A percentile compares a stretch with the other conserved stretches of the same genome.
These are phyloP conservation scores for Acrossocheilus fasciatus DNA, from an alignment of 2,797 vertebrate genomes.

Conservation along the genomic window DNA sequence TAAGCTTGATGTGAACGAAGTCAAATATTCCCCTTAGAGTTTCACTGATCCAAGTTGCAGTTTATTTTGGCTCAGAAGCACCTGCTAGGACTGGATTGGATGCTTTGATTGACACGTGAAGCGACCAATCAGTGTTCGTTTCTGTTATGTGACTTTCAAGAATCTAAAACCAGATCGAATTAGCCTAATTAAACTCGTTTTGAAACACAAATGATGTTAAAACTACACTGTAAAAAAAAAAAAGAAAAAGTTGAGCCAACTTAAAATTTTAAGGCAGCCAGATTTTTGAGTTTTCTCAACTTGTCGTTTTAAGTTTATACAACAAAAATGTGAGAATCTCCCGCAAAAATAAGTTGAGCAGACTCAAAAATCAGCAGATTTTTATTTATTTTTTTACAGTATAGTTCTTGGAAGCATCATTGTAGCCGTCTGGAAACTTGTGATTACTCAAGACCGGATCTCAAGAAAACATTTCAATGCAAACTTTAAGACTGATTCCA, in stretches of 20 bases:
- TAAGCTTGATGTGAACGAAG: not conserved
- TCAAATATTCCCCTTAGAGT: conserved; percentile 5
- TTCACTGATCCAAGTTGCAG: not conserved
- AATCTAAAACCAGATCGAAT: not conserved
- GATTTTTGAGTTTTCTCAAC: too few species aligned
- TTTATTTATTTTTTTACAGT: too few species aligned
- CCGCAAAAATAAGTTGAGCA: too few species aligned
- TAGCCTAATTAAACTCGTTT: not conserved
- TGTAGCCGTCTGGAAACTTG: not conserved
- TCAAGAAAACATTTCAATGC: not conserved
- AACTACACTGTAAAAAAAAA: too few species aligned
- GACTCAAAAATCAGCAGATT: too few species aligned
- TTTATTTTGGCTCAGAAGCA: not conserved
- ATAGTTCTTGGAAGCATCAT: not conserved
- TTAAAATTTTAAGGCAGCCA: too few species aligned
- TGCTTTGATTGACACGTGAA: not conserved
- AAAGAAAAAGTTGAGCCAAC: too few species aligned
- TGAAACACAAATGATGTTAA: not conserved
- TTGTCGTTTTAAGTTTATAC: too few species aligned
- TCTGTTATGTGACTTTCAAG: not conserved
- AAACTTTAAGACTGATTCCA: not conserved
- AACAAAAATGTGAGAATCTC: too few species aligned
- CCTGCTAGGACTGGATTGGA: not conserved
- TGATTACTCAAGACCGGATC: not conserved
- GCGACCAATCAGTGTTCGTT: not conserved